These are phyloP conservation scores for Scopus umbretta DNA, from an alignment of 2,113 vertebrate genomes.

Conservation along the genomic window DNA sequence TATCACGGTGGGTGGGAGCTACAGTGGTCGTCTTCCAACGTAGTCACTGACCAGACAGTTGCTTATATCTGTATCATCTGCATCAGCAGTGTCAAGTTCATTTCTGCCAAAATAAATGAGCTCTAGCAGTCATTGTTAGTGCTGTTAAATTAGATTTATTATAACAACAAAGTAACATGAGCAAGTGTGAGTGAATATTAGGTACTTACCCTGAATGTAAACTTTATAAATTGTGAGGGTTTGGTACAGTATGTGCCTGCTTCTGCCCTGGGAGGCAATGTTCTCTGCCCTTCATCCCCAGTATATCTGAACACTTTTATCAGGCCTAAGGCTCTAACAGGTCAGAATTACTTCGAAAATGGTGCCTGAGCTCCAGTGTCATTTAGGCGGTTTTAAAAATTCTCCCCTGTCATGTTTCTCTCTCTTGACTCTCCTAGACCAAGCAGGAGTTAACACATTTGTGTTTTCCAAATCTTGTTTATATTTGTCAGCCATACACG, in stretches of 20 bases:
- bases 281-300: background rate
- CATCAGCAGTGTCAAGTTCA: background rate
- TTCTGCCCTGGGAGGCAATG: background rate
- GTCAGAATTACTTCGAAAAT: background rate
- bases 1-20: background rate
- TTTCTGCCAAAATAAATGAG: background rate
- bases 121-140: background rate
- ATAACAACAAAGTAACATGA: background rate
- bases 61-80: background rate
- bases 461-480: background rate
- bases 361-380: background rate
- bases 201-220: background rate
- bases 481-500: background rate
- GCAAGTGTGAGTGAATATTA: background rate
- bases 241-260: background rate
- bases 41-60: background rate
- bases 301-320: background rate
- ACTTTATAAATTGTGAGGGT: background rate
- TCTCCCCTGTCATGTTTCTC: background rate
- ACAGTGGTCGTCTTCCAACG: accelerated
- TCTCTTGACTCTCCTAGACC: background rate
- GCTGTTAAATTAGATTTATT: background rate
- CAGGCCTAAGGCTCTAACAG: background rate
- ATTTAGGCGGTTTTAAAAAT: background rate
- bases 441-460: background rate